These are phyloP conservation scores for Arremon brunneinucha DNA, from an alignment of 2,797 vertebrate species.

Conservation along the genomic window DNA sequence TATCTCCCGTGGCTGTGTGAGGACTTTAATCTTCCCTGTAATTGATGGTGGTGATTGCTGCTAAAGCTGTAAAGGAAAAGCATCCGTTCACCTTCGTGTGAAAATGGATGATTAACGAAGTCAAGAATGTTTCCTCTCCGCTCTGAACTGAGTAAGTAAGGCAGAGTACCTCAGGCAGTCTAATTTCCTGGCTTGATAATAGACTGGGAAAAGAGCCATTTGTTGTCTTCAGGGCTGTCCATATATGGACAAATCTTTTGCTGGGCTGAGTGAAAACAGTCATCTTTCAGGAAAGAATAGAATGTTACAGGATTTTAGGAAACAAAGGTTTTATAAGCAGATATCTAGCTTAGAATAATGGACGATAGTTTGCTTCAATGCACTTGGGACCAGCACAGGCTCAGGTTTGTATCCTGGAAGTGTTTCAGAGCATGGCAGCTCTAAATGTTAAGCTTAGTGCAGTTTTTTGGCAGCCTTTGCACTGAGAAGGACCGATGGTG, in stretches of 20 bases:
- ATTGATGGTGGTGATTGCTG: not conserved
- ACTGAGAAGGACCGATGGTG: not conserved
- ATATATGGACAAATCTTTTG: constrained; percentile 62
- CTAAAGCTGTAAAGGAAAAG: constrained; percentile 34
- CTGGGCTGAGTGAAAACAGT: not conserved
- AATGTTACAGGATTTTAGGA: constrained; percentile 10
- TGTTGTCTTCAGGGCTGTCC: constrained; percentile 51
- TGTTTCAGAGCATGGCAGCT: not conserved
- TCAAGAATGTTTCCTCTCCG: not conserved
- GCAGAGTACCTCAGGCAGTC: constrained; percentile 49
- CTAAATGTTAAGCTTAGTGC: not conserved
- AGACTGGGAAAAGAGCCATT: constrained; percentile 63
- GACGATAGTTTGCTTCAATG: not conserved
- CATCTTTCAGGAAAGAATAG: constrained; percentile 50
- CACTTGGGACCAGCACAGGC: not conserved
- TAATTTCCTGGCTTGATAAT: constrained; percentile 68
- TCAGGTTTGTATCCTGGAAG: not conserved
- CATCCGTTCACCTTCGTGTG: constrained; percentile 32
- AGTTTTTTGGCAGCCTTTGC: not conserved
- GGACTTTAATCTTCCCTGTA: constrained; percentile 14
- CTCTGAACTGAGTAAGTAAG: not conserved
- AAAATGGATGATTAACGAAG: constrained; percentile 26
- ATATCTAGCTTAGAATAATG: not conserved
- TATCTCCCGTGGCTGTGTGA: not conserved
- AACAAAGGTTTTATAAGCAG: constrained; percentile 9